phyloP scores from a whole-genome alignment of 1,140 invertebrate genomes.

The Penaeus indicus region DNA sequence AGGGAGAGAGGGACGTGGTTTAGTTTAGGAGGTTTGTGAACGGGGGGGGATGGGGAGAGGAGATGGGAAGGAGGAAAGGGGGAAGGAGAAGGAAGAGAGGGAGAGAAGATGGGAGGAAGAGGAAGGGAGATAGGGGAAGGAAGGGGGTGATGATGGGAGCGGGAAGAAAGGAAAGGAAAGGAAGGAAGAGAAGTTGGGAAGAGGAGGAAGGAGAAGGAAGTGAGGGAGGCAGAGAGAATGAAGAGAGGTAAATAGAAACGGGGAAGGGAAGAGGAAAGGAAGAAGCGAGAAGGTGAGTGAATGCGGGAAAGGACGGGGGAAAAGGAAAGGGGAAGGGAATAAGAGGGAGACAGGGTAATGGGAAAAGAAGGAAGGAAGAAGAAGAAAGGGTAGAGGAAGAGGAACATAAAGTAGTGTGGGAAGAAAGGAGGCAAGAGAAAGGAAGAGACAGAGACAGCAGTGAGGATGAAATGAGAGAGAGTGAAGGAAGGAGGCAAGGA shows the following conservation, averaged over 20 bases:
- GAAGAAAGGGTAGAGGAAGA: neutral
- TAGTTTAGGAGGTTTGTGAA: neutral
- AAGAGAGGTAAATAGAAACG: no score
- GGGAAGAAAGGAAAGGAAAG: neutral
- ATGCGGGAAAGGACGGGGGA: no score
- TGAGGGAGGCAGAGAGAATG: no score
- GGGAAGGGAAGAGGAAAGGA: no score
- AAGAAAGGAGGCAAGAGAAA: neutral
- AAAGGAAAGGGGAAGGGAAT: no score
- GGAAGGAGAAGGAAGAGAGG: no score
- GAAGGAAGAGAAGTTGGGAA: neutral
- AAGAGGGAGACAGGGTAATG: no score
- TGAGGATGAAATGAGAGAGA: neutral
- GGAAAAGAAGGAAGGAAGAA: no score
- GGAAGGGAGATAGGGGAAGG: no score
- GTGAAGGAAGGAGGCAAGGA: neutral
- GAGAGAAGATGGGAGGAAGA: neutral
- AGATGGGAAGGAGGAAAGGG: neutral
- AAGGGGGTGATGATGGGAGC: neutral
- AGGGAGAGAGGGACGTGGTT: neutral
- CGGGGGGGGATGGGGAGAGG: neutral
- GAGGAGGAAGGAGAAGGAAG: neutral
- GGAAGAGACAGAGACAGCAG: slow-evolving; percentile 1
- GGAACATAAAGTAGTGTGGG: neutral
- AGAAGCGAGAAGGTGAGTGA: no score